Conservation (phyloP, 1,140 invertebrate species). For the Tetragonula clypearis region DNA sequence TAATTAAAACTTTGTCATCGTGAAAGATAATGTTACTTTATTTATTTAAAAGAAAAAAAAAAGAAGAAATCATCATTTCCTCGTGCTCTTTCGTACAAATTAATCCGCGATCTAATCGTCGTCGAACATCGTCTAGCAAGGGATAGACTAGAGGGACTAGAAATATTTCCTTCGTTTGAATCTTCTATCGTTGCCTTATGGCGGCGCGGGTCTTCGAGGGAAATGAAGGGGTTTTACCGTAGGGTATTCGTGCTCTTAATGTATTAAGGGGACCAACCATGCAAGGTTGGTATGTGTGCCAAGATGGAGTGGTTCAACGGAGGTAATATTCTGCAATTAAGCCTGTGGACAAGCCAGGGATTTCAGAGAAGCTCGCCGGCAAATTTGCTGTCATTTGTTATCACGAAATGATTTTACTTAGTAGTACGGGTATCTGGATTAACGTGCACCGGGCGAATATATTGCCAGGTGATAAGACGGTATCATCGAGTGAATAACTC, state of each 20-base stretch:
- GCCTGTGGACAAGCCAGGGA: constrained; percentile 2
- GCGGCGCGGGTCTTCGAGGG: not conserved
- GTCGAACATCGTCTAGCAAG: too few relatives aligned
- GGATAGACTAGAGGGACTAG: not conserved
- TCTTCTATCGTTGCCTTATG: not conserved
- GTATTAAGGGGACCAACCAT: not conserved
- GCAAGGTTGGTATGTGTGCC: not conserved
- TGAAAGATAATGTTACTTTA: too few relatives aligned
- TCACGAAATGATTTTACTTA: not conserved
- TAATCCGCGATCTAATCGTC: too few relatives aligned
- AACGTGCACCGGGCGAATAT: not conserved
- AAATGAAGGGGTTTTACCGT: not conserved
- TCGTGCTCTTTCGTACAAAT: too few relatives aligned
- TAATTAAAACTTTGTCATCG: too few relatives aligned
- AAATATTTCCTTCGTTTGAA: not conserved
- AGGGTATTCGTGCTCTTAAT: not conserved
- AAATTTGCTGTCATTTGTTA: constrained; percentile 20
- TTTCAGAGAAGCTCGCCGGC: not conserved
- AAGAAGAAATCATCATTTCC: too few relatives aligned
- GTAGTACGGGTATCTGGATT: not conserved
- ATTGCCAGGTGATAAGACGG: not conserved
- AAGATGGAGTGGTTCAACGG: not conserved
- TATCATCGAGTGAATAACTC: not conserved
- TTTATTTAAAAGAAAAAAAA: too few relatives aligned
- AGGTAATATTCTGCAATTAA: constrained; percentile 28